Percentiles rank a stretch among this genome's conserved stretches.
Evolutionary conservation across 2,888 invertebrate species (phyloP).

Genomic region (Diplolepis rosae): DNA sequence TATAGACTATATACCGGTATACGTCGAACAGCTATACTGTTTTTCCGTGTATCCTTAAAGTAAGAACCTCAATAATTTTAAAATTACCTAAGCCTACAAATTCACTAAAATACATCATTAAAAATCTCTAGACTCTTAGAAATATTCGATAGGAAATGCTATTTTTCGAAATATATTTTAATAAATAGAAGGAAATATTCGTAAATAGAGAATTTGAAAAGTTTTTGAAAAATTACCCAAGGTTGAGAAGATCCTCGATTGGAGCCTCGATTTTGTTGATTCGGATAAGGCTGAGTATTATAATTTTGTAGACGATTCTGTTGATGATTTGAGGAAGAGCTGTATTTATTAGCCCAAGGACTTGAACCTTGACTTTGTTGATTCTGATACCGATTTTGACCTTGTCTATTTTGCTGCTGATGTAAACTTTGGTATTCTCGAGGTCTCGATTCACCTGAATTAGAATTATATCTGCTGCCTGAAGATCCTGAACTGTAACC

Average conservation of each 20-base stretch:
- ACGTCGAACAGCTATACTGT: no score
- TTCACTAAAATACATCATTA: no score
- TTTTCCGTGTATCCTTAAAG: no score
- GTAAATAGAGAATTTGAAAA: no score
- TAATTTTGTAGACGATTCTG: slow-evolving; percentile 37
- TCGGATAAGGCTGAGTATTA: neutral
- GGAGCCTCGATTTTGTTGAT: slow-evolving; percentile 33
- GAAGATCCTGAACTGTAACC: slow-evolving; percentile 54
- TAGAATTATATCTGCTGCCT: slow-evolving; percentile 6
- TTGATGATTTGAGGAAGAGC: slow-evolving; percentile 47
- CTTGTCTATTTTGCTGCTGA: slow-evolving; percentile 33
- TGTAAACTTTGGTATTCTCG: slow-evolving; percentile 26
- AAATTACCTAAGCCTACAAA: no score
- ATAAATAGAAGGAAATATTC: no score
- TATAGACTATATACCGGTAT: no score
- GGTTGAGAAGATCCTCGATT: slow-evolving; percentile 11
- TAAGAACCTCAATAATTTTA: no score
- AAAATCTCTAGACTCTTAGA: no score
- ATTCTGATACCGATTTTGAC: slow-evolving; percentile 39
- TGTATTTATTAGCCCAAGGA: slow-evolving; percentile 58
- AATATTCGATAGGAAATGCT: no score
- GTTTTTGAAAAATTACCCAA: neutral
- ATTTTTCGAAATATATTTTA: no score
- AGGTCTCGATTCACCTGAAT: slow-evolving; percentile 13
- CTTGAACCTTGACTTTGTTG: slow-evolving; percentile 44